Conservation (phyloP, 2,113 vertebrate species). For the Xenus cinereus region DNA sequence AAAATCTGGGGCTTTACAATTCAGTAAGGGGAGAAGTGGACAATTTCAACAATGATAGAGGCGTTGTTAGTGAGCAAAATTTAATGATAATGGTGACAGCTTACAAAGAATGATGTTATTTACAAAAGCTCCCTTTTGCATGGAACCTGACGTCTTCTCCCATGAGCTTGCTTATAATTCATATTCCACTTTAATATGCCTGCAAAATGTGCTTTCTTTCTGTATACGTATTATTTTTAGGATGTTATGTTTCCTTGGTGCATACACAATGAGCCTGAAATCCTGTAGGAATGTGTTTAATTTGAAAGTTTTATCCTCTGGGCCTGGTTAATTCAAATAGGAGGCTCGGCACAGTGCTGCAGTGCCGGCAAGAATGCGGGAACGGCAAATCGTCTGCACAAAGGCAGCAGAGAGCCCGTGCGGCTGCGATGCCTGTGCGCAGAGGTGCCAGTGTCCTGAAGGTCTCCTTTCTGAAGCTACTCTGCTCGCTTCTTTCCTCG, state of each 20-base stretch:
- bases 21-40: constrained; percentile 11
- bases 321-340: constrained; percentile 97
- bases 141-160: constrained; percentile 91
- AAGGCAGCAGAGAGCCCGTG: neutral
- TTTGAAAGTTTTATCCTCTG: constrained; percentile 98
- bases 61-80: constrained; percentile 60
- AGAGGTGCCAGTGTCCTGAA: neutral
- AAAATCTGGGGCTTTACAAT: constrained; percentile 36
- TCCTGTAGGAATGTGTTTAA: constrained; percentile 96
- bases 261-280: constrained; percentile 95
- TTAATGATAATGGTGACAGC: constrained; percentile 73
- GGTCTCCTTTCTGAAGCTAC: neutral
- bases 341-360: constrained; percentile 74
- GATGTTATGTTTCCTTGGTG: constrained; percentile 96
- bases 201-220: constrained; percentile 88
- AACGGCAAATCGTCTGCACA: neutral
- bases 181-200: constrained; percentile 87
- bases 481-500: neutral
- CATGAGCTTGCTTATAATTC: constrained; percentile 88
- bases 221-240: constrained; percentile 97
- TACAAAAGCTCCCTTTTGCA: constrained; percentile 88
- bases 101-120: constrained; percentile 88
- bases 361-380: constrained; percentile 33
- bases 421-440: neutral
- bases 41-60: constrained; percentile 58